Base-by-base conservation (phyloP, 1,140 invertebrate species). In the Choristoneura fumiferana region DNA sequence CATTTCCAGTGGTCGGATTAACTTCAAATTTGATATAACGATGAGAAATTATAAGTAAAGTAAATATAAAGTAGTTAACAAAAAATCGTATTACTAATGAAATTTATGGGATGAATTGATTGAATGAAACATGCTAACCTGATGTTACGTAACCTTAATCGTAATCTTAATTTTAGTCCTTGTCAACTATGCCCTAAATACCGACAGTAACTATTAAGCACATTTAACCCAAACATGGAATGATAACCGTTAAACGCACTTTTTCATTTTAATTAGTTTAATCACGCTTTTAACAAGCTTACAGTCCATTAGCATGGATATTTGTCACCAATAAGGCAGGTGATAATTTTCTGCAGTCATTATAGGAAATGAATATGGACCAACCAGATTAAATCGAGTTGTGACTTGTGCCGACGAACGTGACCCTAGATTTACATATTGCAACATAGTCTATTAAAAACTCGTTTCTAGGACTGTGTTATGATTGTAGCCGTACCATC, bases 211-310 rank as follows among this genome's bases (percentile, higher is more conserved):
- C 1, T n/a, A n/a, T n/a, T 15, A 15, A 14, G 6, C 12, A 33
- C 8, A 49, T 29, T 29, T 13, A 6, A 29, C 12, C 43, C 43
- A 13, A 49, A 49, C 12, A 49, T 22, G 43, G 43, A 49, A 6
- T 49, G 29, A 49, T 49, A 49, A 29, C 17, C 17, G 18, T 45
- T 45, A 45, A 45, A 22, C 10, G 17, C 9, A 29, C 43, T 49
- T 49, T 49, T 33, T 33, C 18, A 29, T 49, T 49, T 49, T 49
- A 49, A 49, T 49, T 49, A 49, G n/a, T 49, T 49, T 49, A 49
- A 49, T 33, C 18, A 49, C 43, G 8, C 43, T 49, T 18, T 45
- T 49, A 49, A 49, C 43, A 49, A 49, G 43, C 22, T 6, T 10
- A 33, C 17, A n/a, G n/a, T 10, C 43, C 22, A 49, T 49, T 49